Base-by-base conservation (phyloP, 1,140 invertebrate species). In the Solen grandis region DNA sequence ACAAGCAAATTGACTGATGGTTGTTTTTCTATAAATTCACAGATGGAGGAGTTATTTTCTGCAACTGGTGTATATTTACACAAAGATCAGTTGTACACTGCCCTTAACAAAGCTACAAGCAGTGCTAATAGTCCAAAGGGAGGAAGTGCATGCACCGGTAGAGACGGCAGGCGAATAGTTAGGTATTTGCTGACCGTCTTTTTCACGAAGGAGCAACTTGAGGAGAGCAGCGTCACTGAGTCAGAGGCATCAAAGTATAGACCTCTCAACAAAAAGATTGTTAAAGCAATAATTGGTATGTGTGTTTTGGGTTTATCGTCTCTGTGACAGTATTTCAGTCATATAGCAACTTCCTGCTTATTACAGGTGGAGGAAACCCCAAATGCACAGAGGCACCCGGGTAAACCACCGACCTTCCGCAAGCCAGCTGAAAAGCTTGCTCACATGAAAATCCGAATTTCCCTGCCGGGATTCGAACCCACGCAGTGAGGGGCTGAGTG, bases 11-110 rank as follows among this genome's bases (percentile, higher is more conserved):
- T 22, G n/a, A 57, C n/a, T 57, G n/a, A 57, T 57, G 54, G n/a
- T n/a, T n/a, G n/a, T n/a, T 57, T 57, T 10, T 57, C 54, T 57
- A n/a, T 57, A 57, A 5, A 22, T 57, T 57, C 54, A 57, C 54
- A 57, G 54, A 57, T 57, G 54, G 54, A 57, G 29, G 54, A 57
- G n/a, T 57, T 57, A 57, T 57, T 57, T 57, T n/a, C 54, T 57
- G 54, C 54, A 57, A 57, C 54, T 57, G n/a, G n/a, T 57, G 54
- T 57, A 27, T 57, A 10, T 57, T 5, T 57, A n/a, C 54, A 57
- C n/a, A 57, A 57, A 57, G 54, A 57, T n/a, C 54, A 57, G n/a
- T 27, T 10, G 5, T 57, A 57, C 54, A 57, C 54, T 22, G n/a
- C 54, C n/a, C 54, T 57, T n/a, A 57, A 57, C n/a, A 57, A 57